Percentiles rank a stretch among this genome's conserved stretches.
phyloP scores from a whole-genome alignment of 2,888 invertebrate genomes.

The Campopleginae sp. region DNA sequence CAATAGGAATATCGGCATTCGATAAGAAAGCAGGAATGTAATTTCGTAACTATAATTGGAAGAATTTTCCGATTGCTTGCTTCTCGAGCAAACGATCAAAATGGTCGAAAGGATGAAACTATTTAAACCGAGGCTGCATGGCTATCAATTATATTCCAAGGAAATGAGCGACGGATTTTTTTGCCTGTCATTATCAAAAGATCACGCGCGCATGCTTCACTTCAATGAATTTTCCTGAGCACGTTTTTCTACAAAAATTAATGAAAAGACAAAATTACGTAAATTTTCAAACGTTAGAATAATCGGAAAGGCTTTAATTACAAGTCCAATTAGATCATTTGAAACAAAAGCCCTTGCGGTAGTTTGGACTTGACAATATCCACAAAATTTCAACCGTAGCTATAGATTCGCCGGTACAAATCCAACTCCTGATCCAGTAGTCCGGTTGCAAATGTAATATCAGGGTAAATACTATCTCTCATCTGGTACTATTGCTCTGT shows the following conservation, averaged over 20 bases:
- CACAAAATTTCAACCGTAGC: neutral
- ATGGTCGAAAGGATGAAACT: neutral
- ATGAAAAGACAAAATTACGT: neutral
- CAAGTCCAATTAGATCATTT: neutral
- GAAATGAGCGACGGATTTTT: neutral
- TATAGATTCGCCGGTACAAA: neutral
- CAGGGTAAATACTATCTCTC: constrained; percentile 50
- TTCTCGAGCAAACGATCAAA: neutral
- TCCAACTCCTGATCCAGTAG: constrained; percentile 31
- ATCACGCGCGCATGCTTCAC: neutral
- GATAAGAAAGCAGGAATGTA: neutral
- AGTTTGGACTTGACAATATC: constrained; percentile 17
- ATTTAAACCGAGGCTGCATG: neutral
- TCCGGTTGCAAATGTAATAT: constrained; percentile 56
- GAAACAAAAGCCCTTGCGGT: neutral
- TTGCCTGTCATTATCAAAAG: constrained; percentile 1
- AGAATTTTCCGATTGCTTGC: neutral
- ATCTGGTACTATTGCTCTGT: constrained; percentile 41
- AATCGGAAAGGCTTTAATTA: neutral
- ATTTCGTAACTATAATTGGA: neutral
- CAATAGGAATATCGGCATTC: neutral
- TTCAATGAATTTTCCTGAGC: neutral
- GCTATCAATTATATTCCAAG: neutral
- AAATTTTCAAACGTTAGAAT: neutral
- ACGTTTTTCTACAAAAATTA: neutral